Conservation (phyloP, 2,888 invertebrate species). For the Noctuana brunneofusca region DNA sequence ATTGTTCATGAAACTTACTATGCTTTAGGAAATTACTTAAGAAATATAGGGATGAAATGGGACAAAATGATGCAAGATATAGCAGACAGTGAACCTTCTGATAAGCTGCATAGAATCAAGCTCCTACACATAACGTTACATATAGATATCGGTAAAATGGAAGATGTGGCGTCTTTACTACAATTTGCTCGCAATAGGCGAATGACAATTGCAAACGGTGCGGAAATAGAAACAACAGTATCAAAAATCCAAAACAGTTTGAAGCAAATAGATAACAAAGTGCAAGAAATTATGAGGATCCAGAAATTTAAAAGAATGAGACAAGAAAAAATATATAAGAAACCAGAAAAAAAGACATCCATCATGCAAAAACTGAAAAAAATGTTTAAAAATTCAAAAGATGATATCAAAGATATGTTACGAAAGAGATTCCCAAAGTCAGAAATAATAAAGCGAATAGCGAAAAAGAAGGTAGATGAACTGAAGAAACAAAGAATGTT, state of each 20-base stretch:
- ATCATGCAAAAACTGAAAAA: constrained; percentile 57
- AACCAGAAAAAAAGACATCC: constrained; percentile 47
- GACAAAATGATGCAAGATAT: constrained; percentile 45
- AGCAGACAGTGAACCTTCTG: constrained; percentile 42
- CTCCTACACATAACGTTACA: constrained; percentile 53
- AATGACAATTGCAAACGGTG: constrained; percentile 47
- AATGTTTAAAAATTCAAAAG: constrained; percentile 55
- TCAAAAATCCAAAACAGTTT: constrained; percentile 48
- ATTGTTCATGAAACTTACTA: constrained; percentile 49
- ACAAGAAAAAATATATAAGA: not conserved
- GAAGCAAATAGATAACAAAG: constrained; percentile 38
- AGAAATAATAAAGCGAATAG: constrained; percentile 52
- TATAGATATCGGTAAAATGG: constrained; percentile 56
- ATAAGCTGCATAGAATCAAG: constrained; percentile 55
- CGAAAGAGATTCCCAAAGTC: constrained; percentile 51
- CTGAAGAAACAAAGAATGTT: constrained; percentile 47
- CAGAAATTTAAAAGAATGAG: constrained; percentile 29
- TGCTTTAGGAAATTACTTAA: constrained; percentile 47
- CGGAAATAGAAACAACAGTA: constrained; percentile 44
- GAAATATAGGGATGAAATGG: constrained; percentile 54
- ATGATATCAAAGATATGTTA: constrained; percentile 51
- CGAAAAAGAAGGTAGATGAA: constrained; percentile 51
- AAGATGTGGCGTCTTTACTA: constrained; percentile 49
- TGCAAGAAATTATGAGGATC: constrained; percentile 44
- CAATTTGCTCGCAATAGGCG: constrained; percentile 54